Evolutionary conservation across 2,888 invertebrate species (phyloP).

Genomic region (Tipula unca): DNA sequence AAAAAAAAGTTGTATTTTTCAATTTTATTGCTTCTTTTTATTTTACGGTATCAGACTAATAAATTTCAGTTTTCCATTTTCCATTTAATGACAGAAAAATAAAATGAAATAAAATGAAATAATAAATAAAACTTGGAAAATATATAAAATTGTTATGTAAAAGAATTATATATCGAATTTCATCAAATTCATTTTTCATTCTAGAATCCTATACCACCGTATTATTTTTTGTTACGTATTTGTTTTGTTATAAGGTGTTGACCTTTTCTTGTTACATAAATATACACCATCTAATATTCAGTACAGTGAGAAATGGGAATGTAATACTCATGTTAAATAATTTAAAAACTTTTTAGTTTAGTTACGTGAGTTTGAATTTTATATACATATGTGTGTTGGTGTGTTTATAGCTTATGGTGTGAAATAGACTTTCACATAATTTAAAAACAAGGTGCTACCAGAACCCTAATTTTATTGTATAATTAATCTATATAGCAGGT

Average conservation of each 20-base stretch:
- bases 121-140: neutral
- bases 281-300: neutral
- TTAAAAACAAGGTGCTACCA: neutral
- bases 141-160: neutral
- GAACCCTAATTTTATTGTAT: neutral
- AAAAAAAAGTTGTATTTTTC: neutral
- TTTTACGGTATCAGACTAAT: neutral
- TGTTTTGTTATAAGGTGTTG: neutral
- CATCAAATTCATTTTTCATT: neutral
- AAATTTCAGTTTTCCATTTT: neutral
- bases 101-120: neutral
- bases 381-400: too few relatives aligned
- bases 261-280: neutral
- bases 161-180: neutral
- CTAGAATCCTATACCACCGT: neutral
- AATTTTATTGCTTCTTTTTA: slow-evolving; percentile 8
- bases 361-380: too few relatives aligned
- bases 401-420: too few relatives aligned
- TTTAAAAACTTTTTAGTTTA: too few relatives aligned
- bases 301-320: neutral
- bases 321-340: too few relatives aligned
- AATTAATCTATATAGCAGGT: neutral
- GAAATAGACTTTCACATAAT: too few relatives aligned
- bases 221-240: neutral
- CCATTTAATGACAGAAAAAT: neutral